Evolutionary conservation across 2,888 invertebrate species (phyloP), one percentile per base, ranked within the genome.

Genomic region (Andrena fulva): DNA sequence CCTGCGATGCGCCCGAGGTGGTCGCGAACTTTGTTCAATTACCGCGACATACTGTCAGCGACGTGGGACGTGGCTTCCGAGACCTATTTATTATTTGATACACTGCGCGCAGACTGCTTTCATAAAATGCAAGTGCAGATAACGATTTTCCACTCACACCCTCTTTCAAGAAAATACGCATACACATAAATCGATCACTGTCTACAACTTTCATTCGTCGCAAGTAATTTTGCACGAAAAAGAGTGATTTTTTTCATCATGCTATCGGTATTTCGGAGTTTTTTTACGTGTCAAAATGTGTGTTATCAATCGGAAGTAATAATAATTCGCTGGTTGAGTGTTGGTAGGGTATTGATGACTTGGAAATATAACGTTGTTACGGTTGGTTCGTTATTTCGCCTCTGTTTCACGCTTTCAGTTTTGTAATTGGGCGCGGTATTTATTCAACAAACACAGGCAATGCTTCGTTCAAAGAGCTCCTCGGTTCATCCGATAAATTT

Each of bases 21-120:
- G 52, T 42, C 70, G 35, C 16, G 56, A 83, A 82, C 73, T 82
- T 77, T 71, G 67, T 77, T 68, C 77, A 78, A 83, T 83, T 82
- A 83, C 59, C 82, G 42, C 70, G 50, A 77, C 77, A 66, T 66
- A 76, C 31, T 27, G 54, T 62, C 35, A 48, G 56, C 16, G 54
- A 54, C n/a, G 20, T 42, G 56, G 10, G 10, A 63, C 7, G 10
- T 8, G 24, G 31, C 29, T 3, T 12, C 12, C 27, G 27, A 59
- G 29, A 56, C 76, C 42, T 59, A 35, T 70, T 77, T 71, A 66
- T 66, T 42, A 52, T 77, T 50, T 31, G 35, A 4, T 5, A 8
- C 0, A 2, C 8, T n/a, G 8, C 2, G 16, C 16, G 12, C 4
- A 10, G 10, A 31, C n/a, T 16, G 2, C 48, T 29, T 8, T 33